Conservation (phyloP, 1,140 invertebrate species). For the Anagrus nilaparvatae region DNA sequence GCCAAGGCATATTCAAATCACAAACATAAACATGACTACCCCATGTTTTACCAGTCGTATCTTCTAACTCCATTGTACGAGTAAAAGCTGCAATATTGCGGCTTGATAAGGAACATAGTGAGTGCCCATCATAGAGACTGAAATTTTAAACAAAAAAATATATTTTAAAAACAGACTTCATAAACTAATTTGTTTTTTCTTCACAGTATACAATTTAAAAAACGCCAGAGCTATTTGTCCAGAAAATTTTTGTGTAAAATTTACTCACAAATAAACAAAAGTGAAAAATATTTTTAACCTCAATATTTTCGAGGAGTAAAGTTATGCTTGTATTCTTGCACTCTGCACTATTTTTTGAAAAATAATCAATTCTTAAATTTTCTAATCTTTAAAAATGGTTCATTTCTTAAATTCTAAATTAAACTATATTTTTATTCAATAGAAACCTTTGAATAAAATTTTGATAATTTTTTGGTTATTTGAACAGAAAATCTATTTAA, state of each 20-base stretch:
- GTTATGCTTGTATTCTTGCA: no score
- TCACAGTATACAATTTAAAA: neutral
- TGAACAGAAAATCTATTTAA: slow-evolving; percentile 3
- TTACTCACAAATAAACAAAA: neutral
- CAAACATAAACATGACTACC: slow-evolving; percentile 75
- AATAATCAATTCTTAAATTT: no score
- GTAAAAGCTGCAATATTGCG: slow-evolving; percentile 75
- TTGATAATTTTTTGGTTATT: neutral
- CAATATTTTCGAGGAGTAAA: no score
- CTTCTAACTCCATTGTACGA: slow-evolving; percentile 57
- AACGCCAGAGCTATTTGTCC: no score
- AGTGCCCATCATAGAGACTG: slow-evolving; percentile 41
- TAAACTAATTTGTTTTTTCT: neutral
- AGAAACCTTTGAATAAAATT: no score
- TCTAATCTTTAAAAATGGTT: no score
- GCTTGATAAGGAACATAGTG: slow-evolving; percentile 61
- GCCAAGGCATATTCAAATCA: slow-evolving; percentile 79
- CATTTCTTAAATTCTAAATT: no score
- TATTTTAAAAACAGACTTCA: neutral
- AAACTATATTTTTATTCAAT: no score
- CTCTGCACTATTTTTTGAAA: no score
- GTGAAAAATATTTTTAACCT: neutral
- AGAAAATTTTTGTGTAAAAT: no score
- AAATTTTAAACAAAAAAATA: slow-evolving; percentile 21
- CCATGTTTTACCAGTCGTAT: slow-evolving; percentile 54